Conservation (phyloP, 2,113 vertebrate species). For the Micromys minutus region DNA sequence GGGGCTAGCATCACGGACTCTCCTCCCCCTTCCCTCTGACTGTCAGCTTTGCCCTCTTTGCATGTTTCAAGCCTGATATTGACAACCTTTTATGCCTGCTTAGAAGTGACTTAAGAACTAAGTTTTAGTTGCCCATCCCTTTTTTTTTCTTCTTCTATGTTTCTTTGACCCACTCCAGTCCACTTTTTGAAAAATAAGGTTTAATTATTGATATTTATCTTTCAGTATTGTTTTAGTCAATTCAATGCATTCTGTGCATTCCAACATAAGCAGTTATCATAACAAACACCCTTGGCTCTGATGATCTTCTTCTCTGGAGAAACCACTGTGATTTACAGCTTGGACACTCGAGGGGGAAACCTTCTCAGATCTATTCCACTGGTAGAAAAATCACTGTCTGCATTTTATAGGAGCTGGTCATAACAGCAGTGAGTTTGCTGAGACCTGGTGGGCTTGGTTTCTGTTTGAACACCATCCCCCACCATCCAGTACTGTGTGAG, state of each 20-base stretch:
- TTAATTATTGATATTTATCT: neutral
- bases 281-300: neutral
- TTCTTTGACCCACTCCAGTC: neutral
- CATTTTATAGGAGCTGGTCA: neutral
- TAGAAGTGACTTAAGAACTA: neutral
- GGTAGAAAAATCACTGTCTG: conserved; percentile 35
- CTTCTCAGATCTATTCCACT: conserved; percentile 16
- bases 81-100: neutral
- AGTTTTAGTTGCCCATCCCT: neutral
- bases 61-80: neutral
- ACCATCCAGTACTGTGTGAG: neutral
- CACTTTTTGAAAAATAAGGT: neutral
- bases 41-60: neutral
- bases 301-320: neutral
- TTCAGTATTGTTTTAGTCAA: neutral
- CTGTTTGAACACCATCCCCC: conserved; percentile 5
- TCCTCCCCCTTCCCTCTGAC: neutral
- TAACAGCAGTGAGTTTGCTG: neutral
- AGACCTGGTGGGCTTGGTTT: neutral
- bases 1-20: neutral
- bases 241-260: neutral
- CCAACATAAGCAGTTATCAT: neutral
- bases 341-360: conserved; percentile 21
- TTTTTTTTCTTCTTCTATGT: neutral
- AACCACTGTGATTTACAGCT: conserved; percentile 14